Evolutionary conservation across 2,113 vertebrate genomes (phyloP).

Genomic region (human (Homo sapiens)): GRCh38 chr2:99261501-99262000

Average conservation of each 20-base stretch:
- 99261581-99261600: background rate
- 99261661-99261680: background rate
- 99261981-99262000: background rate
- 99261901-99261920: background rate
- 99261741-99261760: background rate
- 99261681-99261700: background rate
- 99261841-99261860: constrained; percentile 4
- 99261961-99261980: background rate
- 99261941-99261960: background rate
- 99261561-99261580: background rate
- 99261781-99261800: constrained; percentile 34
- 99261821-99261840: background rate
- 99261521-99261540: background rate
- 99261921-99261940: background rate
- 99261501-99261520: background rate
- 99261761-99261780: constrained; percentile 39
- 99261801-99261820: background rate
- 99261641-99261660: background rate
- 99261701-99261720: background rate
- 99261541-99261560: background rate
- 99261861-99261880: constrained; percentile 4
- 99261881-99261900: background rate
- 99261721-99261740: background rate
- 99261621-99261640: background rate
- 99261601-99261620: no score